Percentiles rank a stretch among this genome's conserved stretches.
These are phyloP conservation scores for Porites lobata DNA, from an alignment of 92 coral and sea anemone genomes.

Conservation along the genomic window DNA sequence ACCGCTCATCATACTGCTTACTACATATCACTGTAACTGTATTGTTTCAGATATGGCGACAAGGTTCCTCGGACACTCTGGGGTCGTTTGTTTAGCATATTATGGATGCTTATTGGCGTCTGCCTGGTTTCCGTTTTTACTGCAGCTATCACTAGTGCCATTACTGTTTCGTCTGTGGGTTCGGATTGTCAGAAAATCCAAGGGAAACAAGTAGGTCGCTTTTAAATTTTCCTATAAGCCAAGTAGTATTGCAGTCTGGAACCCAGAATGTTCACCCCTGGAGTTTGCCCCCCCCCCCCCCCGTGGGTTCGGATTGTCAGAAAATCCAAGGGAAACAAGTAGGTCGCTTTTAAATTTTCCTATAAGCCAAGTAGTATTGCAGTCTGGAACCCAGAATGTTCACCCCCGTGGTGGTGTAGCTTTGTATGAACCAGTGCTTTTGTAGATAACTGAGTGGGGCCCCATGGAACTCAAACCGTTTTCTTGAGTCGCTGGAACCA, in stretches of 20 bases:
- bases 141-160: conserved; percentile 82
- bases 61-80: conserved; percentile 74
- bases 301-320: conserved; percentile 68
- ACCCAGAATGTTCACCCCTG: too few species aligned
- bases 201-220: conserved; percentile 72
- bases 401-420: too few species aligned
- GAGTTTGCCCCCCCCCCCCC: too few species aligned
- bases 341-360: conserved; percentile 8
- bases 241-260: too few species aligned
- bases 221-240: too few species aligned
- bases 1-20: not conserved
- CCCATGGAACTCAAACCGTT: too few species aligned
- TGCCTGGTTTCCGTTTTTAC: conserved; percentile 76
- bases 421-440: too few species aligned
- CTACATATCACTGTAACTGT: not conserved
- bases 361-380: too few species aligned
- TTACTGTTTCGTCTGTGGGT: conserved; percentile 85
- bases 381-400: too few species aligned
- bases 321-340: conserved; percentile 76
- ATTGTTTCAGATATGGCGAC: conserved; percentile 78
- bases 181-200: conserved; percentile 66
- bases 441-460: too few species aligned
- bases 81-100: conserved; percentile 72
- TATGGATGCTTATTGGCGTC: conserved; percentile 83
- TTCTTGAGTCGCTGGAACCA: too few species aligned